phyloP scores from a whole-genome alignment of 2,113 vertebrate species.

The Psophia crepitans region DNA sequence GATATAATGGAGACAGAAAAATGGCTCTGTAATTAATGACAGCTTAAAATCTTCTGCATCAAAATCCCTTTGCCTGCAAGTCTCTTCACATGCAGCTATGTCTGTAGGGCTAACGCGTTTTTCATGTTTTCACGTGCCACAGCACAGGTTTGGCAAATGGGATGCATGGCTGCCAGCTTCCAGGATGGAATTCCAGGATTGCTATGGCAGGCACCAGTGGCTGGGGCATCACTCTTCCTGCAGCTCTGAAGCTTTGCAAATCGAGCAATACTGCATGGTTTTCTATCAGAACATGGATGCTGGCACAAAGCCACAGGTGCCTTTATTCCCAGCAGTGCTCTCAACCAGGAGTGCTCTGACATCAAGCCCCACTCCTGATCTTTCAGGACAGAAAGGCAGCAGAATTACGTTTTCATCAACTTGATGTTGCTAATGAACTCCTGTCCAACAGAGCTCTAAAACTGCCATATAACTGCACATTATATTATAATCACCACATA shows the following conservation, averaged over 20 bases:
- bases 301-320: background rate
- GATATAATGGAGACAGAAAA: background rate
- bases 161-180: fast-evolving
- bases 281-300: background rate
- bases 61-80: background rate
- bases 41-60: background rate
- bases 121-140: background rate
- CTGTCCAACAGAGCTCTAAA: background rate
- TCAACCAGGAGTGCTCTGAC: background rate
- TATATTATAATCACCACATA: background rate
- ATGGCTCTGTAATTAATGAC: background rate
- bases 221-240: background rate
- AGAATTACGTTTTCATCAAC: background rate
- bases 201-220: fast-evolving
- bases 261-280: background rate
- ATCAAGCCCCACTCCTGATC: background rate
- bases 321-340: background rate
- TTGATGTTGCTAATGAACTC: background rate
- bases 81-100: background rate
- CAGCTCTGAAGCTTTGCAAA: background rate
- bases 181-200: background rate
- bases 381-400: background rate
- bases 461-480: background rate
- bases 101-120: background rate
- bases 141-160: background rate